Evolutionary conservation across 2,888 invertebrate genomes (phyloP), one percentile per base, ranked within the genome.

Genomic region (Oligia fasciuncula): DNA sequence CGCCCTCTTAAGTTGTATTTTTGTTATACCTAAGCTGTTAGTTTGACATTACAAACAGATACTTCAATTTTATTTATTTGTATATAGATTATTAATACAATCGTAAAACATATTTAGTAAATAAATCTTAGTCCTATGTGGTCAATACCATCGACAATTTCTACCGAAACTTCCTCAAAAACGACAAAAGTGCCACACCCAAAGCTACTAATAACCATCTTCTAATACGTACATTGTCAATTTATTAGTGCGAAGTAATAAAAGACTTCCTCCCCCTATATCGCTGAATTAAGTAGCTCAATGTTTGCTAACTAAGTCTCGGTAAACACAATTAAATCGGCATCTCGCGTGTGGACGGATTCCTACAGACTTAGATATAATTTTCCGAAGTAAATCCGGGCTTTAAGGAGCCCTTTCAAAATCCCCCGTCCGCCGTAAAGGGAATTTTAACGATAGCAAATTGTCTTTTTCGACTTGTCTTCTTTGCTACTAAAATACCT

Each of bases 311-410:
- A 94, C 93, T 93, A 93, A 93, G 94, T 94, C 94, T 93, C 89
- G 86, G 94, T 92, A 95, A 95, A 95, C 94, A 95, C 94, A 95
- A 95, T 96, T 95, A 95, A 95, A 95, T 93, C 90, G 92, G 91
- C 93, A 94, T 95, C 93, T 93, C 93, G 93, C 93, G 92, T 95
- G 94, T 95, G 94, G 93, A 92, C 90, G 93, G 93, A 93, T 93
- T 94, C 91, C 91, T 90, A 92, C 88, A 91, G 94, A 93, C 92
- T 95, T 94, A 92, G 91, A 93, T 93, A 94, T 94, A 94, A 95
- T 95, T 95, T 94, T 93, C 93, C 91, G 90, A 91, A 91, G 94
- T 93, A 94, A 95, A 94, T 94, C 94, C 93, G 88, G 92, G 93
- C 91, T 94, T 94, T 93, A 90, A 91, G 90, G 89, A 92, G 90